Conservation (phyloP, 2,113 vertebrate species). For the Aphyosemion australe region DNA sequence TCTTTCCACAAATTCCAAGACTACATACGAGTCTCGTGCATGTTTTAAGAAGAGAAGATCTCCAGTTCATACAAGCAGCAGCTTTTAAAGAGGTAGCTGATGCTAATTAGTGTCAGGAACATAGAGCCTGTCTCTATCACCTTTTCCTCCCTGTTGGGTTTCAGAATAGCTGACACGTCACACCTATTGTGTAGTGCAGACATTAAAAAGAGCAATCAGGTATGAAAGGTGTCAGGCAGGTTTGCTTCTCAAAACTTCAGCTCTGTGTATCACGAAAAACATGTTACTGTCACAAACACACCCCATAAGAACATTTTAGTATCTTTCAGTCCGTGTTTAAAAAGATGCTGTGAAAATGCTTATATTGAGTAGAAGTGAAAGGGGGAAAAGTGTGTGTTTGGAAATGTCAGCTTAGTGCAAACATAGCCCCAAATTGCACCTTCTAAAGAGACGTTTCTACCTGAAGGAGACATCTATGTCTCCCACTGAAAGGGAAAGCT, state of each 20-base stretch:
- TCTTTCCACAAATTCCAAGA: no score
- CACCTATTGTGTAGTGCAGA: not conserved
- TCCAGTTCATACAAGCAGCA: not conserved
- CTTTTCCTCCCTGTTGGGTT: conserved; percentile 4
- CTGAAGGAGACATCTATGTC: conserved; percentile 14
- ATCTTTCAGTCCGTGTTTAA: not conserved
- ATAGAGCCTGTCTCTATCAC: conserved; percentile 8
- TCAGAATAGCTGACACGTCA: not conserved
- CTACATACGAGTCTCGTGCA: no score
- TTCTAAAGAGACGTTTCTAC: conserved; percentile 1
- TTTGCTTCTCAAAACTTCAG: not conserved
- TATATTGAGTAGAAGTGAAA: not conserved
- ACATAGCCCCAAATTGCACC: conserved; percentile 19
- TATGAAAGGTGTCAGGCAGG: conserved; percentile 3
- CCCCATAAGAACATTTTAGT: conserved; percentile 1
- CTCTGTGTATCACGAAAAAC: not conserved
- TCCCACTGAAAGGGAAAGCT: conserved; percentile 34
- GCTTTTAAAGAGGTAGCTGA: not conserved
- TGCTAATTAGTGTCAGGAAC: not conserved
- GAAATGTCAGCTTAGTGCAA: conserved; percentile 18
- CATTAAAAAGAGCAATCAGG: not conserved
- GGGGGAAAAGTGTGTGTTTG: conserved; percentile 8
- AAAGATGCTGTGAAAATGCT: conserved; percentile 4
- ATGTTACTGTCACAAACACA: not conserved
- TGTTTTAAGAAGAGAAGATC: not conserved